These are phyloP conservation scores for Conus ventricosus DNA, from an alignment of 1,140 invertebrate species.

Conservation along the genomic window DNA sequence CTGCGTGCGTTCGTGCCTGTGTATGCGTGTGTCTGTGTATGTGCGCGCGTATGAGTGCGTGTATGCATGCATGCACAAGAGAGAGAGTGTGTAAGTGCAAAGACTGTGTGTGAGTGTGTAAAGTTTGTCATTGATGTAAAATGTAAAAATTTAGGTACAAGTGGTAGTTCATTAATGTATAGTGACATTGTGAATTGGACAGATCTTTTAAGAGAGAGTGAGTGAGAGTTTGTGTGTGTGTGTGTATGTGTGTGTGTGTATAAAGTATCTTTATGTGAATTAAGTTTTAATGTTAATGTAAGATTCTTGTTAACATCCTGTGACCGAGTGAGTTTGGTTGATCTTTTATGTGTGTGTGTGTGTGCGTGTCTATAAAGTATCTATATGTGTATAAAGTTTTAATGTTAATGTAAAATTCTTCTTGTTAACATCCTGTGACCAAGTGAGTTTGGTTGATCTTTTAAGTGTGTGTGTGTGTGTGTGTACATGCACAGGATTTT, in stretches of 20 bases:
- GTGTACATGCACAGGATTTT: constrained; percentile 70
- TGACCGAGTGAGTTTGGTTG: too few species aligned
- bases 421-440: too few species aligned
- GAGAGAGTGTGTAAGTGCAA: neutral
- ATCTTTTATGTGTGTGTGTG: neutral
- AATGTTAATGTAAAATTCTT: too few species aligned
- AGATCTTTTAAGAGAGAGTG: too few species aligned
- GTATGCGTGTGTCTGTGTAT: neutral
- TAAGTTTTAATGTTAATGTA: too few species aligned
- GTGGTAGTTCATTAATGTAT: too few species aligned
- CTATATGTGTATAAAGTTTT: neutral
- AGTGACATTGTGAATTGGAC: too few species aligned
- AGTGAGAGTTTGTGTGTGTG: neutral
- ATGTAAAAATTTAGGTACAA: too few species aligned
- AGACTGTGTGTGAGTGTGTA: too few species aligned
- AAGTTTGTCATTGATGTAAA: neutral
- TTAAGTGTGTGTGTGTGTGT: neutral
- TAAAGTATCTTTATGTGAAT: neutral
- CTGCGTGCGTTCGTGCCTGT: neutral
- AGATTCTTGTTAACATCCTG: too few species aligned
- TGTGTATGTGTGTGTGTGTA: neutral
- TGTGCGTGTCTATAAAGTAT: neutral
- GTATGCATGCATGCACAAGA: constrained; percentile 55
- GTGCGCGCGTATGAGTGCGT: neutral
- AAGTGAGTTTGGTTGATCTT: neutral